phyloP scores from a whole-genome alignment of 2,113 vertebrate species.

The Sceloporus undulatus region DNA sequence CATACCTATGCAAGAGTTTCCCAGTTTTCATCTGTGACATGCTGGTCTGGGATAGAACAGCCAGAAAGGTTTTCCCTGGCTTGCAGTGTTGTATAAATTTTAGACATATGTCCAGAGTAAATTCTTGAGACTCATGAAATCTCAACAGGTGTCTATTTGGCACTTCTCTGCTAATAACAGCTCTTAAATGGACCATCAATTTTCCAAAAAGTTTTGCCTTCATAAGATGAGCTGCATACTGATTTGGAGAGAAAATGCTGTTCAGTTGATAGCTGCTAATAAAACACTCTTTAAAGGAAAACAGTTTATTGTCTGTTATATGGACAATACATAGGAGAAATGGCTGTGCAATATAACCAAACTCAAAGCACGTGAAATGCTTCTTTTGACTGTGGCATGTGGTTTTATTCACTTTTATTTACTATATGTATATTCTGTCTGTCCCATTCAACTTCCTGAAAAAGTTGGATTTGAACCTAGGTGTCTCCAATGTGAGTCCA shows the following conservation, averaged over 20 bases:
- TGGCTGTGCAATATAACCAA: constrained; percentile 31
- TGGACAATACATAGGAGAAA: constrained; percentile 38
- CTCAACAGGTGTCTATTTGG: constrained; percentile 11
- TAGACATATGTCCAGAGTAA: constrained; percentile 11
- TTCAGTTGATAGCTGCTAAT: constrained; percentile 41
- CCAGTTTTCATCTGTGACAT: not conserved
- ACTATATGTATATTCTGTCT: not conserved
- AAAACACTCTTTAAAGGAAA: constrained; percentile 40
- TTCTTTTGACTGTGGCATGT: constrained; percentile 36
- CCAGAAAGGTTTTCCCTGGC: not conserved
- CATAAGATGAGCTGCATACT: constrained; percentile 31
- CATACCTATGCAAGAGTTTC: too few relatives aligned
- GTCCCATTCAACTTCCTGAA: not conserved
- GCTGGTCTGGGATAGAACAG: not conserved
- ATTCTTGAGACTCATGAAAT: not conserved
- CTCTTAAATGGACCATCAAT: constrained; percentile 39
- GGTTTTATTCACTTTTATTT: constrained; percentile 9
- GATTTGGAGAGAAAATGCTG: constrained; percentile 39
- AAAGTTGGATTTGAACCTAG: not conserved
- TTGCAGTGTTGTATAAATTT: not conserved
- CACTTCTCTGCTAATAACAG: constrained; percentile 9
- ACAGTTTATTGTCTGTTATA: constrained; percentile 36
- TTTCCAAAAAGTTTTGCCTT: constrained; percentile 30
- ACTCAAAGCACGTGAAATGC: constrained; percentile 28
- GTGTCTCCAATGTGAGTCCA: not conserved